Evolutionary conservation across 2,888 invertebrate species (phyloP).

Genomic region (Drosophila robusta): DNA sequence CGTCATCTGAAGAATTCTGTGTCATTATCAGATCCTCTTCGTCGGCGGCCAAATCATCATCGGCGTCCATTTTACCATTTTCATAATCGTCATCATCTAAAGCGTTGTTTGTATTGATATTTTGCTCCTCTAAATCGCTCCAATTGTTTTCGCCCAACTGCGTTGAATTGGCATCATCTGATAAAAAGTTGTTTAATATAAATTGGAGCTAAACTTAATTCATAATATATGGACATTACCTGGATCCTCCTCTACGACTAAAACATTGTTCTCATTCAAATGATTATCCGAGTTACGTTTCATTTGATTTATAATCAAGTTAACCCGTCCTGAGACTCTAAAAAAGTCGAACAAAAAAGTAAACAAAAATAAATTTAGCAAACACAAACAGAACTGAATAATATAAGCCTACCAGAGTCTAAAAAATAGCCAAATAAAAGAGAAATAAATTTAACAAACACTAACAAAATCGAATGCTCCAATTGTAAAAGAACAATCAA

Average conservation of each 20-base stretch:
- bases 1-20: conserved; percentile 45
- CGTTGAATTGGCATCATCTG: conserved; percentile 45
- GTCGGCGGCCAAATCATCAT: conserved; percentile 68
- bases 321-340: conserved; percentile 83
- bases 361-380: not conserved
- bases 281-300: conserved; percentile 80
- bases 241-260: conserved; percentile 81
- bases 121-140: conserved; percentile 63
- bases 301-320: conserved; percentile 84
- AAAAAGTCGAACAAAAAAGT: conserved; percentile 9
- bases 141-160: conserved; percentile 46
- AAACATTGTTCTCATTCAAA: conserved; percentile 77
- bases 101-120: conserved; percentile 7
- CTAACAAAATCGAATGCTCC: not conserved
- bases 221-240: conserved; percentile 56
- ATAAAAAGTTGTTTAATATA: not conserved
- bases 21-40: conserved; percentile 55
- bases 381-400: conserved; percentile 1
- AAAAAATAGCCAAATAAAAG: conserved; percentile 14
- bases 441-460: not conserved
- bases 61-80: conserved; percentile 48
- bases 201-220: not conserved
- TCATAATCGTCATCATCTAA: conserved; percentile 24
- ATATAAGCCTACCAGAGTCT: too few species aligned
- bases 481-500: not conserved